Conservation (phyloP, 2,888 invertebrate genomes). For the Protonemura montana region DNA sequence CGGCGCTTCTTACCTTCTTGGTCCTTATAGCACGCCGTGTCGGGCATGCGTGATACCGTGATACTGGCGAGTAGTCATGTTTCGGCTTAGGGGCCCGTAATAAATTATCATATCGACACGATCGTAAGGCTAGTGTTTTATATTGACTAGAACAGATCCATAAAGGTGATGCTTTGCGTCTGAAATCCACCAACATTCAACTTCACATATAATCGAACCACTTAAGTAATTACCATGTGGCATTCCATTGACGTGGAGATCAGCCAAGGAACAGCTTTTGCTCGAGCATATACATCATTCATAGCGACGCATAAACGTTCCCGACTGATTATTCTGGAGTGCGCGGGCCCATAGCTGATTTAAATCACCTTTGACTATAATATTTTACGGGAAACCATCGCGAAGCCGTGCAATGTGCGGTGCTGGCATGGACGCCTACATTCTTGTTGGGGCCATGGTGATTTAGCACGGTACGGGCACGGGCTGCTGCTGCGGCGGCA, state of each 20-base stretch:
- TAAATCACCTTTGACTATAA: constrained; percentile 12
- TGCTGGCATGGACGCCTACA: not conserved
- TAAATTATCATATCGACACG: constrained; percentile 34
- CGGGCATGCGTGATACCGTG: not conserved
- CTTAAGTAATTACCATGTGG: constrained; percentile 32
- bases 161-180: constrained; percentile 31
- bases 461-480: not conserved
- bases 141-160: constrained; percentile 33
- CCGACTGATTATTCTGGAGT: not conserved
- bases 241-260: constrained; percentile 35
- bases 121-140: constrained; percentile 19
- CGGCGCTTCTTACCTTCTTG: too few relatives aligned
- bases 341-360: not conserved
- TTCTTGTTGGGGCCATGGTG: not conserved
- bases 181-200: constrained; percentile 31
- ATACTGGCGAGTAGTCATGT: constrained; percentile 2
- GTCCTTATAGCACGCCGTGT: not conserved
- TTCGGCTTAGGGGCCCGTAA: constrained; percentile 22
- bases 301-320: constrained; percentile 8
- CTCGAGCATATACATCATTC: constrained; percentile 32
- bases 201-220: constrained; percentile 28
- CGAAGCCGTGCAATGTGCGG: not conserved
- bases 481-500: too few relatives aligned
- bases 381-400: not conserved
- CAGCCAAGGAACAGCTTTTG: constrained; percentile 10